Evolutionary conservation across 2,113 vertebrate species (phyloP), one percentile per base, ranked within the genome.

Genomic region (Regulus satrapa): DNA sequence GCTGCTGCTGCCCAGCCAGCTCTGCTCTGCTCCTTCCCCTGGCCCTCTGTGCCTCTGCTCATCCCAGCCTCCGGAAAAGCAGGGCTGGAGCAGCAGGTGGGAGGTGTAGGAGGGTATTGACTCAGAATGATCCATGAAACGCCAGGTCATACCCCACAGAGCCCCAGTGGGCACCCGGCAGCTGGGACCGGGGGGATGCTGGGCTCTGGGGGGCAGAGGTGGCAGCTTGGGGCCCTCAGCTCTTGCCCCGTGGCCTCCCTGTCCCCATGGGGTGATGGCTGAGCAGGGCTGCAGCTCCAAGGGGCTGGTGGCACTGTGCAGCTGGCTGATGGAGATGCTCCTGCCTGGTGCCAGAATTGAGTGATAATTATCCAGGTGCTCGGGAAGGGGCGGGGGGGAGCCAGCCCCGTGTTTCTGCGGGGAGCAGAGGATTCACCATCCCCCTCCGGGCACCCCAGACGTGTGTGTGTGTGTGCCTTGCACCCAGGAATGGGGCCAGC

Each of bases 141-240:
- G 31, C 31, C 67, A 52, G 12, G 0, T 1, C 16, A 45, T 28
- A 31, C 34, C 36, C 59, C 2, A 1, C n/a, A n/a, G n/a, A n/a
- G n/a, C n/a, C 48, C 28, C 32, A 24, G 52, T 1, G 3, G 18
- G 34, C 1, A 1, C 15, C 1, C 8, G 46, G 58, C 28, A 24
- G 1, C 58, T 18, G 41, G 46, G 20, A 12, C 8, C 2, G 6
- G 63, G 21, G n/a, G 14, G 4, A 20, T 34, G 11, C 40, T 5
- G 4, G 24, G 38, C 12, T 38, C 15, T 3, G 6, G 6, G 25
- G 40, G 16, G 41, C 34, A 45, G 19, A n/a, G 0, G 5, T 1
- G 10, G 18, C 46, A 59, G 34, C 25, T 73, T 4, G 1, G 29
- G 64, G 2, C 20, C 58, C 55, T 54, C 62, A 41, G 43, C 63